Evolutionary conservation across 1,140 invertebrate genomes (phyloP).

Genomic region (Apis dorsata): DNA sequence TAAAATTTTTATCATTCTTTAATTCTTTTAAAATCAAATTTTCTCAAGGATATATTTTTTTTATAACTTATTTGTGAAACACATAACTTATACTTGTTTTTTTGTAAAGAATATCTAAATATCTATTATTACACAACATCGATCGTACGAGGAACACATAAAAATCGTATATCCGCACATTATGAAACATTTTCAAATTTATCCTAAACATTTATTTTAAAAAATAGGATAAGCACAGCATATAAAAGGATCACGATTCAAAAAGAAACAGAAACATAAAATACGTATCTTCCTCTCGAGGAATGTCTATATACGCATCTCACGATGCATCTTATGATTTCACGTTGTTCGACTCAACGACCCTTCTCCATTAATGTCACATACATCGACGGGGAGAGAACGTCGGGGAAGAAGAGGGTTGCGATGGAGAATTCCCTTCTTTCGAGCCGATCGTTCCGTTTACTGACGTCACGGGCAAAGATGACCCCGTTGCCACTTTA

Average conservation of each 20-base stretch:
- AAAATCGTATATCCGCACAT: no score
- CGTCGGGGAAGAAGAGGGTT: background rate
- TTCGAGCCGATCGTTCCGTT: background rate
- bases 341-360: background rate
- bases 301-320: background rate
- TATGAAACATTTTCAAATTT: background rate
- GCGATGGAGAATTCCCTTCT: background rate
- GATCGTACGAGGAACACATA: no score
- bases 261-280: background rate
- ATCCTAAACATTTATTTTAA: background rate
- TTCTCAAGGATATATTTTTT: no score
- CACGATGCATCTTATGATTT: background rate
- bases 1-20: no score
- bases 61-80: no score
- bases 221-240: background rate
- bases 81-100: no score
- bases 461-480: constrained; percentile 15
- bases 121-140: no score
- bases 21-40: no score
- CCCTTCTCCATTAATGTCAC: background rate
- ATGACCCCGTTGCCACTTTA: constrained; percentile 44
- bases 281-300: background rate
- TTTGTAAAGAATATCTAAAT: no score
- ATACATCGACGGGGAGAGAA: background rate
- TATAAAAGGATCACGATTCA: background rate